A percentile compares a stretch with the other conserved stretches of the same genome.
Evolutionary conservation across 53 echinoderm and acorn worm species (phyloP).

Genomic region (Mesocentrotus franciscanus): DNA sequence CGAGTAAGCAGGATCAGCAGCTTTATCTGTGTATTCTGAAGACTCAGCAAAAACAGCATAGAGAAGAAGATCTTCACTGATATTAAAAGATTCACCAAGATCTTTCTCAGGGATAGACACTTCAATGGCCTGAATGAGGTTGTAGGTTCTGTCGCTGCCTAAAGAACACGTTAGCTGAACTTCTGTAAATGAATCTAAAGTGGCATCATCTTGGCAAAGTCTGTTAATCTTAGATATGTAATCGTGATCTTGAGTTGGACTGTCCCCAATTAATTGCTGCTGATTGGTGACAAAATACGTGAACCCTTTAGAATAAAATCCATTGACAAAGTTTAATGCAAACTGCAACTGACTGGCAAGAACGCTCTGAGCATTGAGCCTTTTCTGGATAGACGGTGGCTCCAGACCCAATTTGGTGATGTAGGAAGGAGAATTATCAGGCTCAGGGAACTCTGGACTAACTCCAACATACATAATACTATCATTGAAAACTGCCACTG

Average conservation of each 20-base stretch:
- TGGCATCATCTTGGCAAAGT: not conserved
- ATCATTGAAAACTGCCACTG: slow-evolving; percentile 5
- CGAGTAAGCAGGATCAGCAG: not conserved
- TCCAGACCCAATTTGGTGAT: slow-evolving; percentile 3
- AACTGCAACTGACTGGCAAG: not conserved
- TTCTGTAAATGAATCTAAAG: slow-evolving; percentile 31
- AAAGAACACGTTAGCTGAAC: slow-evolving; percentile 16
- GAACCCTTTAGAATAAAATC: slow-evolving; percentile 18
- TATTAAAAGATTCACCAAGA: slow-evolving; percentile 20
- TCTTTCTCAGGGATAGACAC: slow-evolving; percentile 24
- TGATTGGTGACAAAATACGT: slow-evolving; percentile 54
- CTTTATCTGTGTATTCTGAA: not conserved
- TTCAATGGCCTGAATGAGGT: slow-evolving; percentile 54
- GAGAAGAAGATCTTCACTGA: not conserved
- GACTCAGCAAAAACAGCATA: slow-evolving; percentile 40
- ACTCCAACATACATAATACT: slow-evolving; percentile 28
- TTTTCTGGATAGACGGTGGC: not conserved
- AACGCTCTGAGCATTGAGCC: not conserved
- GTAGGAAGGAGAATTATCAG: not conserved
- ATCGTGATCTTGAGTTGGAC: not conserved
- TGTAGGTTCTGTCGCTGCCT: slow-evolving; percentile 5
- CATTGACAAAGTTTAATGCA: slow-evolving; percentile 22
- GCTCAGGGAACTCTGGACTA: not conserved
- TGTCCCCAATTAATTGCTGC: not conserved
- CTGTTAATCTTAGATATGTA: slow-evolving; percentile 52